Evolutionary conservation across 2,888 invertebrate genomes (phyloP).

Genomic region (Melipona bicolor): DNA sequence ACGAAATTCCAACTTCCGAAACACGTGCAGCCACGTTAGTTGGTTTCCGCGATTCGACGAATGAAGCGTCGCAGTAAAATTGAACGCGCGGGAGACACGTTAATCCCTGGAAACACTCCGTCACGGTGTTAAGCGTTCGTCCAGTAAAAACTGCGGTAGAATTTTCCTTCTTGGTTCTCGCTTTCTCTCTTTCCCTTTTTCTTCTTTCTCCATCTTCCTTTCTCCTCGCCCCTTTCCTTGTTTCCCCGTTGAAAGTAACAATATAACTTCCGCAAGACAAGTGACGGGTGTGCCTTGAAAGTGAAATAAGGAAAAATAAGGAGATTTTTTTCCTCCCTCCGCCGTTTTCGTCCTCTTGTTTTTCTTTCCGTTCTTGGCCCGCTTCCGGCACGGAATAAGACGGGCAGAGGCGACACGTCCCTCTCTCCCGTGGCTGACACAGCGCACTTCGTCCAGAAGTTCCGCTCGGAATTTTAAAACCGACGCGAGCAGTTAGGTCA

Average conservation of each 20-base stretch:
- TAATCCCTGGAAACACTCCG: slow-evolving; percentile 23
- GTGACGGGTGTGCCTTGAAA: slow-evolving; percentile 59
- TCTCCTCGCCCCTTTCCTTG: neutral
- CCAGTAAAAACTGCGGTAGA: slow-evolving; percentile 4
- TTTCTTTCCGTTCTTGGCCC: slow-evolving; percentile 18
- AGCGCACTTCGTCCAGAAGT: slow-evolving; percentile 59
- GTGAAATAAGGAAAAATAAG: slow-evolving; percentile 63
- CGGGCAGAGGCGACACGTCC: slow-evolving; percentile 54
- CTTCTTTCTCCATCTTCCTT: no score
- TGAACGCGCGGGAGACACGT: neutral
- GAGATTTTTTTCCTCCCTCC: slow-evolving; percentile 45
- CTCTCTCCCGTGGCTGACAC: slow-evolving; percentile 53
- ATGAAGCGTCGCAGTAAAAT: neutral
- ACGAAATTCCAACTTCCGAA: neutral
- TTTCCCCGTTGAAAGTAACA: slow-evolving; percentile 41
- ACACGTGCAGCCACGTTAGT: neutral
- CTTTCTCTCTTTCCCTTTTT: no score
- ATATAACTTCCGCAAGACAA: slow-evolving; percentile 51
- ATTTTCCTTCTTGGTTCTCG: neutral
- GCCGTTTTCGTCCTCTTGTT: slow-evolving; percentile 17
- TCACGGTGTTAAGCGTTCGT: slow-evolving; percentile 12
- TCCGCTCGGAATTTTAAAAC: slow-evolving; percentile 67
- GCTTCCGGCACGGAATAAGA: slow-evolving; percentile 44
- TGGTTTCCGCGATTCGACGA: neutral
- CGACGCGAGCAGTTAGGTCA: slow-evolving; percentile 36